Conservation (phyloP, 2,797 vertebrate species). For the Oreonectes daqikongensis region DNA sequence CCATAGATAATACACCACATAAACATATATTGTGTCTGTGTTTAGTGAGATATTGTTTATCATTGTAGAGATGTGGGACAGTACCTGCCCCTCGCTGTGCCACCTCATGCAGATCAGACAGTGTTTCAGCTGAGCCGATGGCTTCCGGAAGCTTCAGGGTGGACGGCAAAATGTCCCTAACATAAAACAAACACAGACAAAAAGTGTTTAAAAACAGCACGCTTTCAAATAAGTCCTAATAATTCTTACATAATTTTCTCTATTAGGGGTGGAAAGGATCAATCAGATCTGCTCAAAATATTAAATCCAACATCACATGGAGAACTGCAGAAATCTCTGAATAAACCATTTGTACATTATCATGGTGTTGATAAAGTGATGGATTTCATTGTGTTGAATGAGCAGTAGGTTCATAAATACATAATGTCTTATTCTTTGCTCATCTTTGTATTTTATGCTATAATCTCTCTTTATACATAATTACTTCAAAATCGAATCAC, state of each 20-base stretch:
- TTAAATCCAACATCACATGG: too few species aligned
- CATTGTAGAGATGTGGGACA: constrained; percentile 6
- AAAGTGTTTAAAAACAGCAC: background rate
- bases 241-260: too few species aligned
- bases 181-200: constrained; percentile 33
- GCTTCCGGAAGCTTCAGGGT: constrained; percentile 87
- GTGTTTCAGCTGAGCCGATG: constrained; percentile 80
- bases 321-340: too few species aligned
- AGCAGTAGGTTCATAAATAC: background rate
- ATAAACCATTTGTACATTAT: too few species aligned
- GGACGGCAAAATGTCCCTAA: constrained; percentile 90
- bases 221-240: too few species aligned
- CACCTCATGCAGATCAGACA: constrained; percentile 83
- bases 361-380: background rate
- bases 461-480: background rate
- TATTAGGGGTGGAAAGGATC: too few species aligned
- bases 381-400: background rate
- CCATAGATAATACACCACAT: background rate
- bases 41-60: background rate
- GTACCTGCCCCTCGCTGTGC: constrained; percentile 87
- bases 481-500: too few species aligned
- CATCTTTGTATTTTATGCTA: background rate
- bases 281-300: too few species aligned
- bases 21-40: background rate
- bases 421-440: background rate